phyloP scores from a whole-genome alignment of 2,797 vertebrate genomes.

The Ispidina lecontei region DNA sequence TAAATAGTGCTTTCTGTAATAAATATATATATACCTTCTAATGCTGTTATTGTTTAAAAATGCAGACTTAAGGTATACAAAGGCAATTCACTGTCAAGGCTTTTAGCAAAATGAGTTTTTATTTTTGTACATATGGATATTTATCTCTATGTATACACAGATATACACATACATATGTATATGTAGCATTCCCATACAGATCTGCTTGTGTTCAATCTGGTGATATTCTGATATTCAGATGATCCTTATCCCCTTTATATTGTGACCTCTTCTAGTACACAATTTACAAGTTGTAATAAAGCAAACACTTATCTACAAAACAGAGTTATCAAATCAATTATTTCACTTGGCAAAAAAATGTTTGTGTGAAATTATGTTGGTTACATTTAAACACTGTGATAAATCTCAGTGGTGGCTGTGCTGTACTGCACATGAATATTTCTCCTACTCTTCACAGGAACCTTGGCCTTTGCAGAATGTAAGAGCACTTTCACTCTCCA shows the following conservation, averaged over 20 bases:
- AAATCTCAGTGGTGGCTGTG: slow-evolving; percentile 26
- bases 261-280: background rate
- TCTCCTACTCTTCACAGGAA: slow-evolving; percentile 9
- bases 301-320: slow-evolving; percentile 32
- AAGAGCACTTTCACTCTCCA: slow-evolving; percentile 18
- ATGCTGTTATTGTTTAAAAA: background rate
- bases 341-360: slow-evolving; percentile 57
- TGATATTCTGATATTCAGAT: background rate
- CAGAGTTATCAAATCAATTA: slow-evolving; percentile 54
- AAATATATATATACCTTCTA: background rate
- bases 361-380: slow-evolving; percentile 68
- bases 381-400: slow-evolving; percentile 62
- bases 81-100: background rate
- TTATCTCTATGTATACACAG: too few species aligned
- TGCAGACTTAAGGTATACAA: background rate
- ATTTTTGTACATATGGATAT: background rate
- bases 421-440: slow-evolving; percentile 27
- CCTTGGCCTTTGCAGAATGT: background rate
- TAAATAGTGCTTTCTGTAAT: background rate
- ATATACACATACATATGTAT: background rate
- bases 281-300: slow-evolving; percentile 44
- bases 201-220: background rate
- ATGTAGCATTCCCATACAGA: background rate
- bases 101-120: background rate
- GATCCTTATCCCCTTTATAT: background rate